Evolutionary conservation across 92 coral and sea anemone genomes (phyloP).

Genomic region (Montipora capitata): DNA sequence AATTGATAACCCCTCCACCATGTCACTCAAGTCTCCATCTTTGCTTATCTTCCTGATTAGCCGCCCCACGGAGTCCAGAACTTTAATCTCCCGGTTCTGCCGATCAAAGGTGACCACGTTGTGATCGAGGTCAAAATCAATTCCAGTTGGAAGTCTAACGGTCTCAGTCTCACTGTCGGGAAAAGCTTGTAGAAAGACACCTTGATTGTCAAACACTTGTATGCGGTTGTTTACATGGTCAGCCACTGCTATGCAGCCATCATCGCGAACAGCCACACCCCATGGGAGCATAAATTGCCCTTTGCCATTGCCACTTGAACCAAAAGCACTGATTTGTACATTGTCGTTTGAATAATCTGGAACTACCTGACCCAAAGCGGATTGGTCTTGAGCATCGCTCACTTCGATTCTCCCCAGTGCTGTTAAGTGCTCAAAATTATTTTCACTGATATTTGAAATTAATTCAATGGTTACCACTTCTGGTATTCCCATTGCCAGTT

Average conservation of each 20-base stretch:
- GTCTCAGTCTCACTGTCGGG: conserved; percentile 9
- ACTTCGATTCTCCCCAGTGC: conserved; percentile 26
- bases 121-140: conserved; percentile 57
- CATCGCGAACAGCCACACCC: conserved; percentile 71
- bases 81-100: conserved; percentile 50
- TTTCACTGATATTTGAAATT: neutral
- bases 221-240: conserved; percentile 77
- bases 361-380: neutral
- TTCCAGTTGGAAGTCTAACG: conserved; percentile 63
- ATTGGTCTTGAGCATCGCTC: neutral
- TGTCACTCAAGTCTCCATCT: conserved; percentile 59
- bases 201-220: conserved; percentile 56
- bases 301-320: conserved; percentile 32
- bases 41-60: conserved; percentile 44
- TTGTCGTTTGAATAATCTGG: conserved; percentile 46
- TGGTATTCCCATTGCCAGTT: conserved; percentile 9
- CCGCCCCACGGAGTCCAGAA: conserved; percentile 52
- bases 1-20: conserved; percentile 78
- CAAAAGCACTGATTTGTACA: conserved; percentile 22
- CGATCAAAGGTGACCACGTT: conserved; percentile 67
- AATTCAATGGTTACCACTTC: conserved; percentile 19
- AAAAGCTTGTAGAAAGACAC: conserved; percentile 18
- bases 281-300: conserved; percentile 72
- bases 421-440: conserved; percentile 7
- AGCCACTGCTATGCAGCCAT: conserved; percentile 68